Evolutionary conservation across 2,113 vertebrate species (phyloP).

Genomic region (Chrysochloris asiatica): DNA sequence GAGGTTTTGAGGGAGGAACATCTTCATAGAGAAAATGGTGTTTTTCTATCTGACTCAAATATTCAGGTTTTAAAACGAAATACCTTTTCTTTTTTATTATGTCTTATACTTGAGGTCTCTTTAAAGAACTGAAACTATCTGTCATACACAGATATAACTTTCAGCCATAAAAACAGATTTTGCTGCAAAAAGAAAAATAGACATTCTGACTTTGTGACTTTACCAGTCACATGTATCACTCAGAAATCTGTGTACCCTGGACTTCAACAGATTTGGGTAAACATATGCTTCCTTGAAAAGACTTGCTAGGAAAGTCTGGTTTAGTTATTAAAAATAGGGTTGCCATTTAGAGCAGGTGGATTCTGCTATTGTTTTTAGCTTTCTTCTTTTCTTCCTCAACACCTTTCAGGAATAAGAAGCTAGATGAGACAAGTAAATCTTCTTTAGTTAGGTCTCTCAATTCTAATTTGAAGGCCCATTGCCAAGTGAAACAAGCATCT

Average conservation of each 20-base stretch:
- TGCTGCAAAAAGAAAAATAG: not conserved
- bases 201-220: slow-evolving; percentile 22
- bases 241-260: slow-evolving; percentile 17
- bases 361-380: slow-evolving; percentile 35
- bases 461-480: not conserved
- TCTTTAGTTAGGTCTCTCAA: not conserved
- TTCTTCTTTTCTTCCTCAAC: not conserved
- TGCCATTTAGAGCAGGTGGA: slow-evolving; percentile 60
- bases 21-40: not conserved
- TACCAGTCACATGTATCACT: not conserved
- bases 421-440: not conserved
- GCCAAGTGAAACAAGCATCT: not conserved
- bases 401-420: slow-evolving; percentile 53
- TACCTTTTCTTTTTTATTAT: not conserved
- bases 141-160: not conserved
- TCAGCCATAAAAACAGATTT: not conserved
- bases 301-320: slow-evolving; percentile 39
- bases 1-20: not conserved
- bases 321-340: slow-evolving; percentile 54
- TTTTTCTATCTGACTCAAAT: slow-evolving; percentile 17
- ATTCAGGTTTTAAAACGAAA: not conserved
- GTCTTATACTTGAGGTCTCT: not conserved
- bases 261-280: slow-evolving; percentile 32
- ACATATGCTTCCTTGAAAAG: slow-evolving; percentile 49
- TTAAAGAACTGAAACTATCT: not conserved